Base-by-base conservation (phyloP, 2,888 invertebrate species). In the Campoletis raptor region DNA sequence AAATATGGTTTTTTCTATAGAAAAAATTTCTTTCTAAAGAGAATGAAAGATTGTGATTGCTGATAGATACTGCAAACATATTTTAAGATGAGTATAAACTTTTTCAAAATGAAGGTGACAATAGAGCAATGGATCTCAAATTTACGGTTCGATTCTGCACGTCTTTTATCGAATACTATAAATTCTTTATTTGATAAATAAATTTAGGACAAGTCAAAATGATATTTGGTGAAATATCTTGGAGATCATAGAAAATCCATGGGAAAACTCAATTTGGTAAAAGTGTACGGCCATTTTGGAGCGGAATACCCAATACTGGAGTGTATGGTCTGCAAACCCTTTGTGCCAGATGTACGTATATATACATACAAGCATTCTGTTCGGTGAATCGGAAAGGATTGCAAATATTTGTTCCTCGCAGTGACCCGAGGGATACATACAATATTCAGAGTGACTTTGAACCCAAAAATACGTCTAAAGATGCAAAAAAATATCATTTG, bases 371-470 rank as follows among this genome's bases (percentile, higher is more conserved):
- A 37, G 81, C 52, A 64, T 9, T 61, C 37, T 72, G 52, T 73
- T 30, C 12, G 66, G 66, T 24, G 73, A 54, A 74, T 54, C 42
- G 81, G 24, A 67, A 81, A 73, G 52, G 45, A 85, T 73, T 37
- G 72, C 78, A 85, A 82, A 85, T 82, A 73, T 85, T 82, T 81
- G 72, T 85, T 82, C 73, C 52, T 54, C 40, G 61, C 52, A 37
- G 21, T 73, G 77, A 54, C 73, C 78, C 66, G 42, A 78, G 82
- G 45, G 48, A 67, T 54, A 42, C 48, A 85, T 81, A 82, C 73
- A 82, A 82, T 82, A 73, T 85, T 85, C 78, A n/a, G 30, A 73
- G 24, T 77, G 72, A 73, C 52, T 73, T 81, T 76, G 45, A 81
- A 64, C 37, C 15, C 45, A 48, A 72, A 21, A 37, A 18, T 30